Evolutionary conservation across 2,888 invertebrate genomes (phyloP).

Genomic region (Rhagonycha lutea): DNA sequence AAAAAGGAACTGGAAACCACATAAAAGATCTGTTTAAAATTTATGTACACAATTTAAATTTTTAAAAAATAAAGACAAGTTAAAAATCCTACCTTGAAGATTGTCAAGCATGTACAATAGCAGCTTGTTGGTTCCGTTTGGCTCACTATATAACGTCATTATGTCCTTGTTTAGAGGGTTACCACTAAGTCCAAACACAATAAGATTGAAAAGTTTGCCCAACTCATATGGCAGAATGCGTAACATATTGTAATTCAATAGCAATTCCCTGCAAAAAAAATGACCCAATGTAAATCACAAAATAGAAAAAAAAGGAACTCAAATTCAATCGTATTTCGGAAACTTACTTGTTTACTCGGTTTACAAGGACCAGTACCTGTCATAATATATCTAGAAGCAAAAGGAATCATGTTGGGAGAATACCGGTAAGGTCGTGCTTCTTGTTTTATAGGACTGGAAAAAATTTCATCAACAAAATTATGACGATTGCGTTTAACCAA

Average conservation of each 20-base stretch:
- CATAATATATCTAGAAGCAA: background rate
- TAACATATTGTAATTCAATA: slow-evolving; percentile 92
- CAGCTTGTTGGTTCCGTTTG: slow-evolving; percentile 92
- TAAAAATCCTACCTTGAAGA: slow-evolving; percentile 76
- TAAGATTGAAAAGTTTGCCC: slow-evolving; percentile 95
- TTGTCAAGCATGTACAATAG: slow-evolving; percentile 94
- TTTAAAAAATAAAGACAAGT: background rate
- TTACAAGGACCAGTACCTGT: slow-evolving; percentile 5
- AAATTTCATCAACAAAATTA: background rate
- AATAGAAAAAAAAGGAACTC: background rate
- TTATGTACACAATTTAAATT: background rate
- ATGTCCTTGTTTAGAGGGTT: slow-evolving; percentile 95
- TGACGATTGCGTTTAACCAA: background rate
- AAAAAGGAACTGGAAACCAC: background rate
- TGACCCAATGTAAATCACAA: slow-evolving; percentile 3
- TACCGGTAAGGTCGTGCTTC: slow-evolving; percentile 12
- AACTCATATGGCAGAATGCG: slow-evolving; percentile 94
- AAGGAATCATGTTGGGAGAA: background rate
- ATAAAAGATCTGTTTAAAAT: background rate
- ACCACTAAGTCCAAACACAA: slow-evolving; percentile 88
- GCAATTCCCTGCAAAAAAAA: slow-evolving; percentile 75
- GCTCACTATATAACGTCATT: slow-evolving; percentile 87
- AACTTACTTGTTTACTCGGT: background rate
- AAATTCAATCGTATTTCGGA: background rate
- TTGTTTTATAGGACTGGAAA: slow-evolving; percentile 24